Evolutionary conservation across 2,113 vertebrate species (phyloP).

Genomic region (Chaenocephalus aceratus): DNA sequence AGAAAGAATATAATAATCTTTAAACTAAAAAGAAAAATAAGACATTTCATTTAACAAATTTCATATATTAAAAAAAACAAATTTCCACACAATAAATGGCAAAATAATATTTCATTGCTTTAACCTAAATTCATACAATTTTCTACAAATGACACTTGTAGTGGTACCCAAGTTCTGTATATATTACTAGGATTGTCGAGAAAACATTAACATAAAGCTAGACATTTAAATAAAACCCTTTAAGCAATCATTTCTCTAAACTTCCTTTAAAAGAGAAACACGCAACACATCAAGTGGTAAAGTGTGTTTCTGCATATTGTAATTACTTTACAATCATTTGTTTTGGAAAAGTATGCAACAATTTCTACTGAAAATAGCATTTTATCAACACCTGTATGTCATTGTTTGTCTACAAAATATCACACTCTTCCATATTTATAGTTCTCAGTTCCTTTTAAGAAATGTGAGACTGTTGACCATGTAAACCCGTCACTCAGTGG

Average conservation of each 20-base stretch:
- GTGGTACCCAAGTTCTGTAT: background rate
- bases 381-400: constrained; percentile 34
- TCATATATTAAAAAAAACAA: background rate
- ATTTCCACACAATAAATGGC: background rate
- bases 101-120: background rate
- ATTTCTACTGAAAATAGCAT: constrained; percentile 45
- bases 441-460: constrained; percentile 44
- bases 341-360: constrained; percentile 64
- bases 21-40: no score
- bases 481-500: constrained; percentile 65
- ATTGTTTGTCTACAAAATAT: constrained; percentile 36
- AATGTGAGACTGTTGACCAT: constrained; percentile 36
- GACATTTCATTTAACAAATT: background rate
- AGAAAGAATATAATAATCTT: no score
- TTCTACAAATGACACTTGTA: background rate
- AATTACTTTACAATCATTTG: constrained; percentile 59
- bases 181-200: constrained; percentile 25
- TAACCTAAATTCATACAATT: background rate
- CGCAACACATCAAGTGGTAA: constrained; percentile 58
- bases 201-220: constrained; percentile 19
- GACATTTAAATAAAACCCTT: constrained; percentile 48
- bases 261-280: constrained; percentile 66
- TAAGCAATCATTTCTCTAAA: constrained; percentile 50
- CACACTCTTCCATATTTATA: constrained; percentile 37
- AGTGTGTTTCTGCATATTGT: constrained; percentile 55